Base-by-base conservation (phyloP, 2,113 vertebrate genomes). In the Hepsetus odoe region DNA sequence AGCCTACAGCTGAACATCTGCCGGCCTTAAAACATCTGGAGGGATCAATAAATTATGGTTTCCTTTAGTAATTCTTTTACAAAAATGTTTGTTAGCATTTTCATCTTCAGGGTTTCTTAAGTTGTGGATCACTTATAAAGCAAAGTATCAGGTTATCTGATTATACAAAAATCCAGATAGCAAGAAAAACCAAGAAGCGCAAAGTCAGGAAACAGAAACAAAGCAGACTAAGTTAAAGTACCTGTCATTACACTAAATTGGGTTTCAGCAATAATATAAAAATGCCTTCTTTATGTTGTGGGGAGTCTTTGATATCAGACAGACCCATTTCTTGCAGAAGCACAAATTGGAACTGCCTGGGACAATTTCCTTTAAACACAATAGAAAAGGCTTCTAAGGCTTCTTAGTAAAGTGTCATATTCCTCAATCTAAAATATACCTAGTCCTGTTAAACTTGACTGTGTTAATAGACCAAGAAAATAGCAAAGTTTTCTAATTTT, bases 11-110 rank as follows among this genome's bases (percentile, higher is more conserved):
- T 58, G 58, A 67, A 82, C 70, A 76, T 72, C 44, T 82, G 75
- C 40, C 49, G n/a, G 59, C 49, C 46, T 46, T 76, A 56, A 75
- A 73, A 71, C 85, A 82, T 84, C 83, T 83, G 83, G 81, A 73
- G 20, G 4, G 32, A n/a, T 22, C 55, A 58, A 53, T 85, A 76
- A 79, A 82, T 76, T 51, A 80, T 22, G 16, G 18, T 77, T 77
- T 72, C 66, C 51, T 70, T 73, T 74, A 51, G 69, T 72, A 73
- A 69, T 80, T 77, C 32, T 20, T 32, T 30, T 46, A 59, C 83
- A 14, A 55, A 53, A 76, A 71, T 71, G 44, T 80, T 77, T 77
- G 66, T 72, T 65, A 62, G 75, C 38, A 75, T 79, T 82, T 82
- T 82, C 68, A 51, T 69, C 28, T 65, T 72, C 59, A 76, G 53